Percentiles rank a stretch among this genome's conserved stretches.
These are phyloP conservation scores for Apis dorsata DNA, from an alignment of 1,140 invertebrate species.

Conservation along the genomic window DNA sequence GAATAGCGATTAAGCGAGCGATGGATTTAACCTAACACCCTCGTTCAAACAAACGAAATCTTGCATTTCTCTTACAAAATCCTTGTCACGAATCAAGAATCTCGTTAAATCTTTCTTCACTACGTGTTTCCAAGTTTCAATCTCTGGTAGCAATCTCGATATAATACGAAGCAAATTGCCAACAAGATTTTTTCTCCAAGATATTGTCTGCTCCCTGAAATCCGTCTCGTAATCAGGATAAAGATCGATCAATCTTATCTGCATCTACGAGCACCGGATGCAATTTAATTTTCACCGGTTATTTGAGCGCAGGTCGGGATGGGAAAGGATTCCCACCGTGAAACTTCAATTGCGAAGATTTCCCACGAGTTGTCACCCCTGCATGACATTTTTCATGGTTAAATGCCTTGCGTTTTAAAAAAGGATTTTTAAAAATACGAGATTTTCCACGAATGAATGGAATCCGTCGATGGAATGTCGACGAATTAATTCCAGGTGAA, in stretches of 20 bases:
- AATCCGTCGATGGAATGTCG: not conserved
- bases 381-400: conserved; percentile 20
- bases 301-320: not conserved
- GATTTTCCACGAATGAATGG: not conserved
- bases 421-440: not conserved
- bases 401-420: not conserved
- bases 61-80: not conserved
- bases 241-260: not conserved
- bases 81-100: not conserved
- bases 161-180: not conserved
- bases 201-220: not conserved
- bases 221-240: not conserved
- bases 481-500: conserved; percentile 23
- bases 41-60: not conserved
- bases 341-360: conserved; percentile 29
- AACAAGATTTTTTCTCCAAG: not conserved
- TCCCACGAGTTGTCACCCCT: not conserved
- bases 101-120: not conserved
- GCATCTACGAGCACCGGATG: not conserved
- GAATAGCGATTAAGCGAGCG: too few species aligned
- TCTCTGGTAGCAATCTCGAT: not conserved
- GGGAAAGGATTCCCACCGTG: not conserved
- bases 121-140: not conserved
- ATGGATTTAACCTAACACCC: not conserved
- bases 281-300: conserved; percentile 19